phyloP scores from a whole-genome alignment of 1,140 invertebrate genomes.

The Liolophura sinensis region DNA sequence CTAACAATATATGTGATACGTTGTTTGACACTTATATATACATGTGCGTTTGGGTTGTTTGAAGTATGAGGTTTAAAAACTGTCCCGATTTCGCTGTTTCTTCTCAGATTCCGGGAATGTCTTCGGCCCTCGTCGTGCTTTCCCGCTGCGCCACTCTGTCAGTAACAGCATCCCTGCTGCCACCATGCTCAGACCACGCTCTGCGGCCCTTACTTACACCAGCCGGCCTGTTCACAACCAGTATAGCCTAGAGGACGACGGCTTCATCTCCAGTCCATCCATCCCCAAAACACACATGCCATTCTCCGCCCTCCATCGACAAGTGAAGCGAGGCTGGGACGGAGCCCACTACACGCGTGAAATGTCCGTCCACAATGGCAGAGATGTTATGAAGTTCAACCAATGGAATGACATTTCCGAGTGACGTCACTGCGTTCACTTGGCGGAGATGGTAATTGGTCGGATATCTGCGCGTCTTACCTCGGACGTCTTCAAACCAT shows the following conservation, averaged over 20 bases:
- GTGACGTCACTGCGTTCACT: too few relatives aligned
- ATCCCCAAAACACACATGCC: conserved; percentile 56
- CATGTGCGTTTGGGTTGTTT: too few relatives aligned
- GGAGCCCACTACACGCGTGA: conserved; percentile 43
- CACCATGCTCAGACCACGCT: conserved; percentile 40
- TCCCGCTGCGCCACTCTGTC: conserved; percentile 37
- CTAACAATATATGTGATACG: too few relatives aligned
- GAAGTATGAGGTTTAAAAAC: too few relatives aligned
- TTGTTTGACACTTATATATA: too few relatives aligned
- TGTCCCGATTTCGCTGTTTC: too few relatives aligned
- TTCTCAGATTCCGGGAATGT: too few relatives aligned
- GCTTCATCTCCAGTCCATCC: conserved; percentile 40
- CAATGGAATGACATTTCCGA: conserved; percentile 54
- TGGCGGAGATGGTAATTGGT: too few relatives aligned
- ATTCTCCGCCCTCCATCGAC: conserved; percentile 39
- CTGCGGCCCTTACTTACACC: conserved; percentile 25
- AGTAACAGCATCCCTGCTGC: conserved; percentile 43
- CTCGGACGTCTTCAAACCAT: too few relatives aligned
- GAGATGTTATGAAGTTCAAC: conserved; percentile 42
- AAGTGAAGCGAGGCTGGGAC: conserved; percentile 46
- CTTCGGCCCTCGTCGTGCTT: not conserved
- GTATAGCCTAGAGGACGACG: conserved; percentile 37
- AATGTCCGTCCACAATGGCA: conserved; percentile 43
- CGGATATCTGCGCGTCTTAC: too few relatives aligned
- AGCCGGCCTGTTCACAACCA: conserved; percentile 37